Evolutionary conservation across 1,140 invertebrate genomes (phyloP).

Genomic region (Ctenoplectra terminalis): DNA sequence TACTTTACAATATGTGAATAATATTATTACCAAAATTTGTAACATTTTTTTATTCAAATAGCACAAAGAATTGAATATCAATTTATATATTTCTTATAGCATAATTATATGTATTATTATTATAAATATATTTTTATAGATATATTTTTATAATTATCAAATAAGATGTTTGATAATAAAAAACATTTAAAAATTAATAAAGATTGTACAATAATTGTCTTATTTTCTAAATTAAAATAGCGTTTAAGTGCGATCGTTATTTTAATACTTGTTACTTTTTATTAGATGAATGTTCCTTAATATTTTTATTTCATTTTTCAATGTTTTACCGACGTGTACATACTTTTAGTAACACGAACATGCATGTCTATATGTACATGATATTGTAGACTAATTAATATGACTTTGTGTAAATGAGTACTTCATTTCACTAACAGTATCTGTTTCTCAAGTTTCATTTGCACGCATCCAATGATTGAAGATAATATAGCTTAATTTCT

Average conservation of each 20-base stretch:
- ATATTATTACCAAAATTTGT: slow-evolving; percentile 6
- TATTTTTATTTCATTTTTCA: too few relatives aligned
- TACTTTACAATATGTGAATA: not conserved
- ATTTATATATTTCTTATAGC: slow-evolving; percentile 13
- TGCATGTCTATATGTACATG: not conserved
- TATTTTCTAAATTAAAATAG: too few relatives aligned
- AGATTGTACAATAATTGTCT: too few relatives aligned
- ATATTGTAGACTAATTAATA: not conserved
- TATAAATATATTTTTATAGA: not conserved
- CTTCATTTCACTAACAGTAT: not conserved
- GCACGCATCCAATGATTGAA: slow-evolving; percentile 27
- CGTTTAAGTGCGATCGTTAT: too few relatives aligned
- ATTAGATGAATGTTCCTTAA: too few relatives aligned
- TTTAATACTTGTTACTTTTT: too few relatives aligned
- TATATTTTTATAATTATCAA: slow-evolving; percentile 15
- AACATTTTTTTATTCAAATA: slow-evolving; percentile 17
- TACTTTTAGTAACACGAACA: not conserved
- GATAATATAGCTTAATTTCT: slow-evolving; percentile 52
- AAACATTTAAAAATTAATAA: not conserved
- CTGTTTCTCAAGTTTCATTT: slow-evolving; percentile 56
- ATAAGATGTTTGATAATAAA: slow-evolving; percentile 34
- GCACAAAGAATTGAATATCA: not conserved
- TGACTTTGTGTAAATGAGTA: slow-evolving; percentile 1
- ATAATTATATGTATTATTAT: not conserved
- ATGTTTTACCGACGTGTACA: too few relatives aligned